Percentiles rank a stretch among this genome's conserved stretches.
Conservation (phyloP, 2,888 invertebrate species). For the Sepioteuthis lessoniana region DNA sequence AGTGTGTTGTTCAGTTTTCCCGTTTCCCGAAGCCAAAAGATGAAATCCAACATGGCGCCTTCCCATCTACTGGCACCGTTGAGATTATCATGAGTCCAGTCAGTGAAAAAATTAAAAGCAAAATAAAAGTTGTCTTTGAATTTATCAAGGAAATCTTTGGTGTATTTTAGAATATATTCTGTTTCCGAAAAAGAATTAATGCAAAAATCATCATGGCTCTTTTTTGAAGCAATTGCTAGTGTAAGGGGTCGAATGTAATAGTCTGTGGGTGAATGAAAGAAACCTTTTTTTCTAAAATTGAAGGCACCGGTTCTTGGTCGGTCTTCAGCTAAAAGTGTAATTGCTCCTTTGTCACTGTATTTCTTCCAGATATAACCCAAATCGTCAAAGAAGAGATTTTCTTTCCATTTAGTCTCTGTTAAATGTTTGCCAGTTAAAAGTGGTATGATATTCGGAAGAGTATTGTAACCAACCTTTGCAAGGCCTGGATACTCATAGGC, state of each 20-base stretch:
- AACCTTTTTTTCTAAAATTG: not conserved
- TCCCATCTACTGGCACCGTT: constrained; percentile 14
- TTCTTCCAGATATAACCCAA: constrained; percentile 39
- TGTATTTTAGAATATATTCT: not conserved
- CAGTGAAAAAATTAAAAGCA: constrained; percentile 24
- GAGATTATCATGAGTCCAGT: not conserved
- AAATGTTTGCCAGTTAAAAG: constrained; percentile 34
- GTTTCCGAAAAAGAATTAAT: not conserved
- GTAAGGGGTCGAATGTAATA: constrained; percentile 35
- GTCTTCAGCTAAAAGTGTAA: constrained; percentile 1
- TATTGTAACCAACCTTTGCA: constrained; percentile 20
- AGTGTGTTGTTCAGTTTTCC: constrained; percentile 15
- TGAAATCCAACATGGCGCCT: not conserved
- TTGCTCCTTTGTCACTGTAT: not conserved
- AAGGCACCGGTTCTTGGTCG: constrained; percentile 37
- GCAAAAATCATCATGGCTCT: not conserved
- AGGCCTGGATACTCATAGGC: not conserved
- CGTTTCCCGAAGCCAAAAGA: not conserved
- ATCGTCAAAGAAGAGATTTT: not conserved
- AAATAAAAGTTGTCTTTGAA: not conserved
- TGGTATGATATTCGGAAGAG: constrained; percentile 1
- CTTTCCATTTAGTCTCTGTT: not conserved
- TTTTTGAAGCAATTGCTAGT: not conserved
- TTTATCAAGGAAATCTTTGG: not conserved
- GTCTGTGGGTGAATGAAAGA: not conserved